These are phyloP conservation scores for Ascidia mentula DNA, from an alignment of 23 tunicate genomes.

Conservation along the genomic window DNA sequence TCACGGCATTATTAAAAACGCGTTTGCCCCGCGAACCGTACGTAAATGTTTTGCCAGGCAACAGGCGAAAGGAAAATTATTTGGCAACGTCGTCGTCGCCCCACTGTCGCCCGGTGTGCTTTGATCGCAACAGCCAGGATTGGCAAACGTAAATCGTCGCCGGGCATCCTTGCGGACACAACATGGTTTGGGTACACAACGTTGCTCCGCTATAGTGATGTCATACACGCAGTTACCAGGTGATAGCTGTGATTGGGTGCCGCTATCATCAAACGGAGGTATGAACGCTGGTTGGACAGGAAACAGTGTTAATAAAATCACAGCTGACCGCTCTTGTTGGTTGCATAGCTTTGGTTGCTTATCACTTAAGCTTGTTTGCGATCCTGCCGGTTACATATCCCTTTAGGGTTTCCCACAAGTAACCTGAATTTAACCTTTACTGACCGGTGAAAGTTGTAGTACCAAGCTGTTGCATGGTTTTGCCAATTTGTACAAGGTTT, in stretches of 20 bases:
- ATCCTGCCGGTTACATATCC: too few species aligned
- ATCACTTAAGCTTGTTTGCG: too few species aligned
- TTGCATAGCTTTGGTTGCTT: too few species aligned
- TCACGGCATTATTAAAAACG: constrained; percentile 5
- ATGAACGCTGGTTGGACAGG: too few species aligned
- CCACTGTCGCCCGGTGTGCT: background rate
- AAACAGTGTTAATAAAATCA: too few species aligned
- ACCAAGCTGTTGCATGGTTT: too few species aligned
- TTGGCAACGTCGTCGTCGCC: background rate
- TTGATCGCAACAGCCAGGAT: background rate
- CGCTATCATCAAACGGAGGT: background rate
- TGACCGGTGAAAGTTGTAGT: too few species aligned
- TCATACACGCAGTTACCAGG: background rate
- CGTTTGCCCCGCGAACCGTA: constrained; percentile 8
- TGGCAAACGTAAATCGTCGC: background rate
- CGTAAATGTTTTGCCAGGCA: constrained; percentile 13
- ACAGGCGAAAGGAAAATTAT: background rate
- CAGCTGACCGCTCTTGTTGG: too few species aligned
- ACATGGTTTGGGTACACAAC: background rate
- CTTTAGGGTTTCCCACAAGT: too few species aligned
- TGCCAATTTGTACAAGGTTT: too few species aligned
- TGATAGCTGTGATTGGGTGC: background rate
- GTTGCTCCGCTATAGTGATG: background rate
- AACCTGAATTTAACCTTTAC: too few species aligned
- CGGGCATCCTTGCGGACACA: background rate